These are phyloP conservation scores for Chaitophorus viminalis DNA, from an alignment of 2,888 invertebrate species.

Conservation along the genomic window DNA sequence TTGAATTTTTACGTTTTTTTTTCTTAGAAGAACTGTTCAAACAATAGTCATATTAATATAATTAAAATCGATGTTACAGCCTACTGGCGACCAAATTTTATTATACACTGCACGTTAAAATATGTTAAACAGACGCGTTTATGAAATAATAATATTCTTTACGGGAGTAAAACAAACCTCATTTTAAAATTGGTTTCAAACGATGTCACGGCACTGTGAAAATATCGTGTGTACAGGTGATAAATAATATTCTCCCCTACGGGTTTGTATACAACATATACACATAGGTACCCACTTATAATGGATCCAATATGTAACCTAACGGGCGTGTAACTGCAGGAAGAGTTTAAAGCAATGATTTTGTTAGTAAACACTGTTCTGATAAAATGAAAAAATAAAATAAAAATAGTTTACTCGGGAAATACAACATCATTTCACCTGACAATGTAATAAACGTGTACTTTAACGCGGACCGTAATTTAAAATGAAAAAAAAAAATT, in stretches of 20 bases:
- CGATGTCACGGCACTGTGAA: slow-evolving; percentile 17
- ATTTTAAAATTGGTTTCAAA: slow-evolving; percentile 33
- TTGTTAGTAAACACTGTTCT: background rate
- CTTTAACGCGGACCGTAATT: background rate
- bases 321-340: background rate
- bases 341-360: slow-evolving; percentile 5
- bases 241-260: slow-evolving; percentile 47
- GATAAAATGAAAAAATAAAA: background rate
- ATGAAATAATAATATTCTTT: background rate
- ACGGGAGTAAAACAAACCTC: background rate
- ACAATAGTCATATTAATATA: background rate
- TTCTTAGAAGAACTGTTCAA: background rate
- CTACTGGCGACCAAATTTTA: background rate
- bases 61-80: background rate
- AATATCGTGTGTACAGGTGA: slow-evolving; percentile 30
- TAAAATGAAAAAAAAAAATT: background rate
- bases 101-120: background rate
- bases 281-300: background rate
- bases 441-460: background rate
- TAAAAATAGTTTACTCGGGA: background rate
- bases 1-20: background rate
- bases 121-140: background rate
- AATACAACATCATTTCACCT: background rate
- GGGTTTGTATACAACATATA: slow-evolving; percentile 2
- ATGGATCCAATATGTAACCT: background rate